These are phyloP conservation scores for Cololabis saira DNA, from an alignment of 2,113 vertebrate species.

Conservation along the genomic window DNA sequence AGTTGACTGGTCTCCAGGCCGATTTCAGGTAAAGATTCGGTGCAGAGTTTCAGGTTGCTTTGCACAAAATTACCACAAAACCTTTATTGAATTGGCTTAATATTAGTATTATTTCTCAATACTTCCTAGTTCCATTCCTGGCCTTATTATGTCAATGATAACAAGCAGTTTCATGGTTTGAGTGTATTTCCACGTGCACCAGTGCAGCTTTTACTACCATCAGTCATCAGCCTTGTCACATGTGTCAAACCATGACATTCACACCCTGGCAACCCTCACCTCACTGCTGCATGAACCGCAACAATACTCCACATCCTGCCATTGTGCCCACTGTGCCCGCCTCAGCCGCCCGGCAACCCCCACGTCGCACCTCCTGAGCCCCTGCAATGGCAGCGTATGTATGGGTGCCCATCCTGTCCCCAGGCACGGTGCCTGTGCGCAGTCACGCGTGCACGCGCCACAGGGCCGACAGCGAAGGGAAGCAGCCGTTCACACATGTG, in stretches of 20 bases:
- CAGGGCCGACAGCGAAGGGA: conserved; percentile 45
- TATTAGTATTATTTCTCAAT: conserved; percentile 22
- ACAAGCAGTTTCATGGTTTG: conserved; percentile 13
- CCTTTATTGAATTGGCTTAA: conserved; percentile 15
- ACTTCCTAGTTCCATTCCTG: conserved; percentile 19
- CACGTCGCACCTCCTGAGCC: conserved; percentile 13
- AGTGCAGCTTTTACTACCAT: conserved; percentile 30
- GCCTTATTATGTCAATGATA: conserved; percentile 39
- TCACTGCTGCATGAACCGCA: conserved; percentile 42
- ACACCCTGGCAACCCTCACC: conserved; percentile 47
- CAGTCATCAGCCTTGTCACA: conserved; percentile 68
- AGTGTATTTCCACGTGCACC: conserved; percentile 26
- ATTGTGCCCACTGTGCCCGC: conserved; percentile 69
- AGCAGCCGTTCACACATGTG: conserved; percentile 69
- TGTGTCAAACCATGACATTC: conserved; percentile 52
- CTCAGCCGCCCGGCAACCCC: conserved; percentile 23
- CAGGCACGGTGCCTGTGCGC: conserved; percentile 38
- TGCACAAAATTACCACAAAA: conserved; percentile 18
- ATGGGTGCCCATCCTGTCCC: conserved; percentile 67
- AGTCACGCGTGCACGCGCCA: conserved; percentile 57
- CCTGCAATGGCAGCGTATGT: conserved; percentile 35
- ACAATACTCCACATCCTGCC: conserved; percentile 77
- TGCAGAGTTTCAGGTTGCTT: background rate
- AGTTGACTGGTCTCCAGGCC: conserved; percentile 27
- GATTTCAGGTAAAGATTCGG: background rate